phyloP scores from a whole-genome alignment of 2,113 vertebrate genomes.

The Lipophrys pholis region DNA sequence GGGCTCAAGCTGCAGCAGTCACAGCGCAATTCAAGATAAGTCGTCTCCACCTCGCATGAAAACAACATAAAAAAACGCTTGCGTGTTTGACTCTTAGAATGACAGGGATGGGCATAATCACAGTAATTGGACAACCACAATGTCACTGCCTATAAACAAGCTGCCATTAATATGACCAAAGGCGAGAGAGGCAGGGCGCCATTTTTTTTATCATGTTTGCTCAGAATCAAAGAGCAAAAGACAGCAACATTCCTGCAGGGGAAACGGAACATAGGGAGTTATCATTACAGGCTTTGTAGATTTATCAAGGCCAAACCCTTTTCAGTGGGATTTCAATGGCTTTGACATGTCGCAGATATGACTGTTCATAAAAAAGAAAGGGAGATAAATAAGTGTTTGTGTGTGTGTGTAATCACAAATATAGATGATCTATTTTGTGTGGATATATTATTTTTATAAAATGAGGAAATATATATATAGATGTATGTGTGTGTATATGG shows the following conservation, averaged over 20 bases:
- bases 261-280: slow-evolving; percentile 43
- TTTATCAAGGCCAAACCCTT: slow-evolving; percentile 57
- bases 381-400: not conserved
- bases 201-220: slow-evolving; percentile 64
- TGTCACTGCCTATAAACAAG: slow-evolving; percentile 54
- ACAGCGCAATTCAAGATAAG: slow-evolving; percentile 1
- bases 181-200: slow-evolving; percentile 39
- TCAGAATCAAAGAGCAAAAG: slow-evolving; percentile 65
- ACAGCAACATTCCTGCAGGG: slow-evolving; percentile 58
- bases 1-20: not conserved
- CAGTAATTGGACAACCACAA: slow-evolving; percentile 70
- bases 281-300: slow-evolving; percentile 59
- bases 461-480: too few species aligned
- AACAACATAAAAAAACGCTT: slow-evolving; percentile 1
- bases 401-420: too few species aligned
- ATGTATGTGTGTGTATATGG: too few species aligned
- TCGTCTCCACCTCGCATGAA: slow-evolving; percentile 18
- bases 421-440: too few species aligned
- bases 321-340: slow-evolving; percentile 41
- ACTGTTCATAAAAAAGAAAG: slow-evolving; percentile 29
- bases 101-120: slow-evolving; percentile 63
- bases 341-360: slow-evolving; percentile 45
- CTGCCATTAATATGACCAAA: slow-evolving; percentile 49
- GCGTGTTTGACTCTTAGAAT: slow-evolving; percentile 31
- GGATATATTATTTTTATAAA: too few species aligned